Evolutionary conservation across 2,888 invertebrate species (phyloP), one percentile per base, ranked within the genome.

Genomic region (Meteorus cinctellus): DNA sequence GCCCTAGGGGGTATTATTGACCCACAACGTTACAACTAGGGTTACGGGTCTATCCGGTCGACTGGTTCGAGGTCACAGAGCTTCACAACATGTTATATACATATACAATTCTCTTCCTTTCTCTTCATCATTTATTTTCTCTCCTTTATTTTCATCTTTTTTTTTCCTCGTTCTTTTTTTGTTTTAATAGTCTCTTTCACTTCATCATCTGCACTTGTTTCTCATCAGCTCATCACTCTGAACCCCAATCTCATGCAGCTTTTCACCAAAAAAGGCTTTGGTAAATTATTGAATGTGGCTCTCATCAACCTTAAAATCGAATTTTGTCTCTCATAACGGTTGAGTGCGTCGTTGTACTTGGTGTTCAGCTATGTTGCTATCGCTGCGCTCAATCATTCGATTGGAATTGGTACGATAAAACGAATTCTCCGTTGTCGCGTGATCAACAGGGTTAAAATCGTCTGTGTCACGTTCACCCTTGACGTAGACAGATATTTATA

Each of bases 1-100:
- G 76, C 76, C 75, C 79, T 76, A 72, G 72, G 71, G 80, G 80
- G 72, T 85, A 85, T 83, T 84, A 85, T 85, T 81, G 84, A 84
- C 82, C 82, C 81, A 81, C 73, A 77, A 78, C 66, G 78, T 82
- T 82, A 81, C 79, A 84, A 84, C 82, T 81, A 77, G 80, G 81
- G 69, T 81, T 81, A 82, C 80, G 78, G 82, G 80, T 81, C 74
- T 83, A 83, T 84, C 77, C 80, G 77, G 81, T 81, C 77, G 81
- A 84, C 66, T 79, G 79, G 81, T 81, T 75, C 73, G 76, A 77
- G 77, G 80, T 77, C 72, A 68, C 75, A 78, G 69, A 62, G 72
- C 72, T n/a, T 62, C 75, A 76, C 27, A 72, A 62, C 67, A 70
- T 55, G 65, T 60, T 65, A 41, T 29, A 29, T 45, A 27, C 62